Percentiles rank a stretch among this genome's conserved stretches.
Conservation (phyloP, 2,888 invertebrate species). For the Conchocele bisecta region DNA sequence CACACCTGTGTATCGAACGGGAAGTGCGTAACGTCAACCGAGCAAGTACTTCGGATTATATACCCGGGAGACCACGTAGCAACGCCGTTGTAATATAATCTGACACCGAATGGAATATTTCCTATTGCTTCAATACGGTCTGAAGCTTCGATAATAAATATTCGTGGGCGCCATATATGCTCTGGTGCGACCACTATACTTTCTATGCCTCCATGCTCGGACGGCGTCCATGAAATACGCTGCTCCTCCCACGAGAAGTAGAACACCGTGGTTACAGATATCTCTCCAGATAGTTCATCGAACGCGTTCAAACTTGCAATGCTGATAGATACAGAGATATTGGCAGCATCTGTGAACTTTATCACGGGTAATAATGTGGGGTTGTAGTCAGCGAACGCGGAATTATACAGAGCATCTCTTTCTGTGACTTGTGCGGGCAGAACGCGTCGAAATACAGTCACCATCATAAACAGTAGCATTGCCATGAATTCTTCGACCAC, state of each 20-base stretch:
- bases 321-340: too few species aligned
- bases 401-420: too few species aligned
- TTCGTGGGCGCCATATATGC: not conserved
- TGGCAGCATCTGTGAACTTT: too few species aligned
- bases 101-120: not conserved
- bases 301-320: constrained; percentile 35
- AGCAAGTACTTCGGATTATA: not conserved
- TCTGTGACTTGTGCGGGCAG: too few species aligned
- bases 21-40: not conserved
- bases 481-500: too few species aligned
- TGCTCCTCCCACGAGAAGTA: constrained; percentile 21
- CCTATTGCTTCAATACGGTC: not conserved
- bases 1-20: constrained; percentile 11
- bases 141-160: not conserved
- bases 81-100: not conserved
- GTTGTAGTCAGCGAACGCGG: too few species aligned
- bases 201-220: not conserved
- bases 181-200: not conserved
- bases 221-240: constrained; percentile 31
- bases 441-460: too few species aligned
- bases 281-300: constrained; percentile 33
- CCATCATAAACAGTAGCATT: too few species aligned
- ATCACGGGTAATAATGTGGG: too few species aligned
- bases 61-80: not conserved
- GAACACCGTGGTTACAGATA: constrained; percentile 18